Evolutionary conservation across 2,113 vertebrate genomes (phyloP), one percentile per base, ranked within the genome.

Genomic region (Merops nubicus): DNA sequence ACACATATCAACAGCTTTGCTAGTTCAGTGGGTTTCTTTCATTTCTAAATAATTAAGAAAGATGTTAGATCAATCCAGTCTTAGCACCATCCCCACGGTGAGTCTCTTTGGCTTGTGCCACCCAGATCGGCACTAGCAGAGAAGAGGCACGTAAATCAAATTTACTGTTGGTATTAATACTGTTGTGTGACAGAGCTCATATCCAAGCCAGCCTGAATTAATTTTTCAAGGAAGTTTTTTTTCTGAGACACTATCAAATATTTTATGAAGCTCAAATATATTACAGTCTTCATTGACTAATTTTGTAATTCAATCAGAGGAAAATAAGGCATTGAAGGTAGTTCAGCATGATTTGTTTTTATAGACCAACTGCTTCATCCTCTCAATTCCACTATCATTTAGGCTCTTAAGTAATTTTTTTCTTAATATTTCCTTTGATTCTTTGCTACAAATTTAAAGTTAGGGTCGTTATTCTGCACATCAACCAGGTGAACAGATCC

Each of bases 181-280:
- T 62, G 42, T 34, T 53, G 48, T 79, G 80, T 74, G 95, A 80
- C 91, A 84, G 50, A 48, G 38, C 85, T 96, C 67, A 23, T 73
- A 72, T 78, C 59, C 84, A 56, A 94, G 95, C 69, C 82, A 93
- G 94, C 91, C 87, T 90, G 92, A 96, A 94, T 95, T 93, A 88
- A 93, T 96, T 96, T 97, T 97, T 96, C 91, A 91, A 86, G 88
- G 73, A 88, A 88, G 84, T 68, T 93, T 96, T 93, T 96, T 95
- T 95, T 73, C 47, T 59, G 72, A 91, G 69, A 67, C 19, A 23
- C n/a, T 70, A 82, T 80, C 70, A 93, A 93, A 91, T 91, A 83
- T 78, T 89, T 87, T 87, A 62, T 82, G 43, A 86, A 94, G 74
- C 53, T 33, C 3, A 15, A 19, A 91, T 96, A 59, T 80, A 89